These are phyloP conservation scores for Lycia hirtaria DNA, from an alignment of 2,888 invertebrate species.

Conservation along the genomic window DNA sequence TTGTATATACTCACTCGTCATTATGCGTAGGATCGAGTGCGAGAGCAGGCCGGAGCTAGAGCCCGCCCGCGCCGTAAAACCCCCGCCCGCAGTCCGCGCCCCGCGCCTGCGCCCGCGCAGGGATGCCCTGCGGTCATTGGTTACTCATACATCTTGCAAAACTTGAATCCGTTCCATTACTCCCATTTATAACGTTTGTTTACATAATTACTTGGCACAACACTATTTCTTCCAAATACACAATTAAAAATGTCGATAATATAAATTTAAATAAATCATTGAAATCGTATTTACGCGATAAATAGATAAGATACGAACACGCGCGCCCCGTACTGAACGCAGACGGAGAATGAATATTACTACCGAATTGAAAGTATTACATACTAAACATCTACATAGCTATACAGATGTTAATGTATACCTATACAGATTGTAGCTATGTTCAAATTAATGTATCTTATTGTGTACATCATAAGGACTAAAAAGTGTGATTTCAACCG, in stretches of 20 bases:
- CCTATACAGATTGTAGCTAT: conserved; percentile 29
- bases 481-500: conserved; percentile 23
- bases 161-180: conserved; percentile 65
- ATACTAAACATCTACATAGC: conserved; percentile 62
- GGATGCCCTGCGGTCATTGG: conserved; percentile 76
- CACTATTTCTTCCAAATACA: conserved; percentile 52
- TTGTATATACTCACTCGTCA: conserved; percentile 57
- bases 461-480: conserved; percentile 25
- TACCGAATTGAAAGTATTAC: conserved; percentile 67
- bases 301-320: conserved; percentile 52
- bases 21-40: conserved; percentile 47
- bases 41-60: conserved; percentile 51
- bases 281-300: conserved; percentile 45
- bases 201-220: conserved; percentile 58
- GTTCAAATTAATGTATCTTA: conserved; percentile 27
- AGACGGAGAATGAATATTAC: conserved; percentile 66
- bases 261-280: conserved; percentile 39
- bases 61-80: conserved; percentile 41
- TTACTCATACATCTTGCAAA: conserved; percentile 76
- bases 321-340: conserved; percentile 62
- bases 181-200: conserved; percentile 56
- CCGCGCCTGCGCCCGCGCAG: conserved; percentile 63
- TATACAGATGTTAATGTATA: conserved; percentile 54
- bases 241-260: conserved; percentile 42
- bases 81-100: conserved; percentile 55